A percentile compares a stretch with the other conserved stretches of the same genome.
These are phyloP conservation scores for Enteromius treurensis DNA, from an alignment of 2,797 vertebrate genomes.

Conservation along the genomic window DNA sequence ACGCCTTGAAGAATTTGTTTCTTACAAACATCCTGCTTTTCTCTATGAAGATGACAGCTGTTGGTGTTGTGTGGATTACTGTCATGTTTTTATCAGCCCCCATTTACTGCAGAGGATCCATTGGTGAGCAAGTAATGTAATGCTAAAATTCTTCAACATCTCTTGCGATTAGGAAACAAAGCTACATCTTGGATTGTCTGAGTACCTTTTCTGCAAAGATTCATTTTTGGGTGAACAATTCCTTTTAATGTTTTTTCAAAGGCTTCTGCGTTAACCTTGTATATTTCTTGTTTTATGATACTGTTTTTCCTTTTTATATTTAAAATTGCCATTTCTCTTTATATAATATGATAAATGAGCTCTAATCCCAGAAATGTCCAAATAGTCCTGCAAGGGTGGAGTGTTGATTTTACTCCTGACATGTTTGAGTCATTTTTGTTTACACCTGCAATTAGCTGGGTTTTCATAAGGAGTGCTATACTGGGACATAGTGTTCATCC, in stretches of 20 bases:
- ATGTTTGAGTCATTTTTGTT: constrained; percentile 20
- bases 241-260: not conserved
- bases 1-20: not conserved
- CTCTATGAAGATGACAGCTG: not conserved
- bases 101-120: not conserved
- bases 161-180: not conserved
- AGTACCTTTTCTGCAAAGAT: not conserved
- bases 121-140: not conserved
- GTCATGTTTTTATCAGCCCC: not conserved
- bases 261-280: not conserved
- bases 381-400: constrained; percentile 49
- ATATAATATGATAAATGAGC: not conserved
- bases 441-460: constrained; percentile 13
- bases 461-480: constrained; percentile 33
- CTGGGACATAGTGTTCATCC: not conserved
- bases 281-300: not conserved
- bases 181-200: no score
- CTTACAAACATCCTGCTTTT: not conserved
- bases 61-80: not conserved
- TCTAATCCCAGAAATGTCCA: constrained; percentile 46
- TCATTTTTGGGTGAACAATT: not conserved
- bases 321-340: not conserved
- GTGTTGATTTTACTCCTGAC: constrained; percentile 53
- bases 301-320: not conserved
- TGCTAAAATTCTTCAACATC: not conserved